phyloP scores from a whole-genome alignment of 2,888 invertebrate species.

The Actias luna region DNA sequence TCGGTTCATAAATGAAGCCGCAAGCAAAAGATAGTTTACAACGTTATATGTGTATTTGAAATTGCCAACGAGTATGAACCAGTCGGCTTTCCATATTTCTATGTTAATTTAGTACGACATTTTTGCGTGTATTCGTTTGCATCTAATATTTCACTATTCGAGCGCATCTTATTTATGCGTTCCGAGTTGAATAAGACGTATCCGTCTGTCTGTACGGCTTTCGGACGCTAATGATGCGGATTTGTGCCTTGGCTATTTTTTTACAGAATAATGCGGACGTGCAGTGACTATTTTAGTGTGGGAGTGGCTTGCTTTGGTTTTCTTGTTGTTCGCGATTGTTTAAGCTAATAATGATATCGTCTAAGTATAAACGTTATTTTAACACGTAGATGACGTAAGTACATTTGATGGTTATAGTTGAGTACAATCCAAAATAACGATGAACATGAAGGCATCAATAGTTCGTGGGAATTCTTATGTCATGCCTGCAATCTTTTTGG shows the following conservation, averaged over 20 bases:
- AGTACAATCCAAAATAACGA: too few species aligned
- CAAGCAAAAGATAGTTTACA: not conserved
- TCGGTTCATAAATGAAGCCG: not conserved
- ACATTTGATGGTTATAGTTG: not conserved
- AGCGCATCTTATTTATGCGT: slow-evolving; percentile 68
- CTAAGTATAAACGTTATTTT: too few species aligned
- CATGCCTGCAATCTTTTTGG: too few species aligned
- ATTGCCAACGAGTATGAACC: not conserved
- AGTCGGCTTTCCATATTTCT: slow-evolving; percentile 52
- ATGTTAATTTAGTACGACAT: slow-evolving; percentile 69
- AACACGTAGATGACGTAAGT: too few species aligned
- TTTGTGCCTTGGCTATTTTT: slow-evolving; percentile 58
- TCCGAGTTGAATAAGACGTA: slow-evolving; percentile 63
- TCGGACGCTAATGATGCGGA: slow-evolving; percentile 73
- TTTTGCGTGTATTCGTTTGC: slow-evolving; percentile 74
- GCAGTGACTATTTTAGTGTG: slow-evolving; percentile 43
- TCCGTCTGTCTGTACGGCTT: slow-evolving; percentile 59
- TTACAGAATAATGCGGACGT: slow-evolving; percentile 60
- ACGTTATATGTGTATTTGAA: not conserved
- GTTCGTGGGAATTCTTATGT: too few species aligned
- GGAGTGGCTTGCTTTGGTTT: slow-evolving; percentile 27
- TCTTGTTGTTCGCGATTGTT: not conserved
- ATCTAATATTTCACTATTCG: slow-evolving; percentile 71
- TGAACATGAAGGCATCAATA: too few species aligned
- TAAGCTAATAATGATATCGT: not conserved